Evolutionary conservation across 2,888 invertebrate genomes (phyloP), one percentile per base, ranked within the genome.

Genomic region (Meghimatium bilineatum): DNA sequence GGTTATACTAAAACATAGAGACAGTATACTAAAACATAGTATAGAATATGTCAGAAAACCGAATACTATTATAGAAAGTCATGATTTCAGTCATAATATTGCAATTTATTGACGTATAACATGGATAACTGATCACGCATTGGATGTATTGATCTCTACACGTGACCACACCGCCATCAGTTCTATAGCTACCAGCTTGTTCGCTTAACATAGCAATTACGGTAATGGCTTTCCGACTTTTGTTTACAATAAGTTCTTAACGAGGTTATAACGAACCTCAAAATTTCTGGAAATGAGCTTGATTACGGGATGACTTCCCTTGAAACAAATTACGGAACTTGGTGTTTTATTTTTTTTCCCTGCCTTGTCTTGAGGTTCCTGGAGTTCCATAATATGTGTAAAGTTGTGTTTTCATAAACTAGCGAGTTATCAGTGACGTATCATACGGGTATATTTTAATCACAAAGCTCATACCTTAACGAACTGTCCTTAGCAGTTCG

Each of bases 201-300:
- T 69, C 32, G 56, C 36, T 38, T 32, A 60, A 52, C 74, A 52
- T 52, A 32, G 52, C 80, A 80, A 74, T 63, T 72, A 72, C 72
- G 26, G 74, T 74, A 74, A 72, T 81, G 80, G 71, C 71, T 36
- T 38, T 32, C 67, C 44, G 49, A 34, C 14, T 79, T 79, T 79
- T 79, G 79, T 79, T 79, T 79, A 79, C 79, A 79, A 79, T 79
- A 79, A 67, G n/a, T 79, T 79, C 79, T 79, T 79, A 79, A 79
- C 79, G 79, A 79, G 79, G 79, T 26, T 79, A 49, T 79, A 67
- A 79, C 79, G 79, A 79, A 29, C 67, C 67, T 44, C 67, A n/a
- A 79, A 49, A 36, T 52, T 44, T 67, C 67, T 49, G 29, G 10
- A 63, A 77, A 77, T 63, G 77, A 77, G 26, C 77, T n/a, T 77